Conservation (phyloP, 1,140 invertebrate genomes). For the Calosoma granatense region DNA sequence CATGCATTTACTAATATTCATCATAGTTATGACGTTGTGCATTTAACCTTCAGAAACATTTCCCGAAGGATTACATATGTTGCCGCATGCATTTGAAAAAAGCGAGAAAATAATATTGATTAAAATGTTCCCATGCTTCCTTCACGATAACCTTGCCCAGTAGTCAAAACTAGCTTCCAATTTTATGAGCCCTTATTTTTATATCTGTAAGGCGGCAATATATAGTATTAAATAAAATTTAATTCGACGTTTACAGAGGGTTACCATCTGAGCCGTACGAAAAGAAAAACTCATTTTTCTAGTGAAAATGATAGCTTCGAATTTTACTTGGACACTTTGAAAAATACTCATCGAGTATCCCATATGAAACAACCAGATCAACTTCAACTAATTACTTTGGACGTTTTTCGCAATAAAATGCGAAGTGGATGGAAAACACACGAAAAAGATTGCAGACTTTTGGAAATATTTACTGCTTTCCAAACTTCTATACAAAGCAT, state of each 20-base stretch:
- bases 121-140: no score
- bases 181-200: no score
- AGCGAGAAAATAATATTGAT: no score
- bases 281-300: conserved; percentile 45
- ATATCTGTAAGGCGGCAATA: no score
- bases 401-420: conserved; percentile 20
- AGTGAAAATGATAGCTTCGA: conserved; percentile 38
- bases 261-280: conserved; percentile 40
- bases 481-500: conserved; percentile 40
- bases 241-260: conserved; percentile 46
- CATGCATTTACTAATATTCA: no score
- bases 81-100: no score
- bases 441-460: conserved; percentile 25
- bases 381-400: conserved; percentile 6
- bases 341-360: conserved; percentile 30
- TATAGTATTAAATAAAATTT: no score
- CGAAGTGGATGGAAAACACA: conserved; percentile 25
- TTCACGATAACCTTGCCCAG: no score
- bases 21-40: no score
- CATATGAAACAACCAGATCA: conserved; percentile 3
- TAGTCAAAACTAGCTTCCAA: no score
- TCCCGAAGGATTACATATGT: no score
- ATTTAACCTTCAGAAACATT: no score
- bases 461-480: conserved; percentile 28
- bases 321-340: conserved; percentile 39